Conservation (phyloP, 2,888 invertebrate species). For the Acrobasis suavella region DNA sequence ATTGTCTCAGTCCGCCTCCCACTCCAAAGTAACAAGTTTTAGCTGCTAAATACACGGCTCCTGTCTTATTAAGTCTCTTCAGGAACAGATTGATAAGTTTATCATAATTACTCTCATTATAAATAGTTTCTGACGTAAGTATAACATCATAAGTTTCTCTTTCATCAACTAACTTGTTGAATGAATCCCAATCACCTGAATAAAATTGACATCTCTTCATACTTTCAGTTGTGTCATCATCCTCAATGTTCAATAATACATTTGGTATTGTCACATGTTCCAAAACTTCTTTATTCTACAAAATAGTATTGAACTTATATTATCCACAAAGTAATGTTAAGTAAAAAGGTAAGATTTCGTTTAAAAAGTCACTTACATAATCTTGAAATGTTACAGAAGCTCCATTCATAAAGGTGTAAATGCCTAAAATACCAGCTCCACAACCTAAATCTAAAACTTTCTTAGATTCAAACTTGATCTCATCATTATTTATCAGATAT, state of each 20-base stretch:
- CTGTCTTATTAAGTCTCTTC: constrained; percentile 82
- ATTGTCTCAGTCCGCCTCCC: constrained; percentile 92
- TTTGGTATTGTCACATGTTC: constrained; percentile 92
- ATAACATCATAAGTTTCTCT: constrained; percentile 89
- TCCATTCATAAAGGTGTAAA: constrained; percentile 86
- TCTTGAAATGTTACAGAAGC: constrained; percentile 94
- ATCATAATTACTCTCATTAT: constrained; percentile 89
- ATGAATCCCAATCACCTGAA: constrained; percentile 89
- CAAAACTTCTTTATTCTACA: constrained; percentile 93
- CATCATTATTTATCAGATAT: constrained; percentile 77
- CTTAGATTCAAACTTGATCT: constrained; percentile 68
- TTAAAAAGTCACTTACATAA: constrained; percentile 86
- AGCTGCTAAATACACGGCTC: constrained; percentile 89
- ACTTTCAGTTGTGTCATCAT: constrained; percentile 54
- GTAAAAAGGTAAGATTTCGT: too few species aligned
- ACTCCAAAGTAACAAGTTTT: constrained; percentile 98
- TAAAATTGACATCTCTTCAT: constrained; percentile 80
- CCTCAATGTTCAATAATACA: constrained; percentile 85
- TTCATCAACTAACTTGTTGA: constrained; percentile 64
- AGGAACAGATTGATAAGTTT: constrained; percentile 88
- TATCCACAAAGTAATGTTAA: too few species aligned
- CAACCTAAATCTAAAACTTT: constrained; percentile 94
- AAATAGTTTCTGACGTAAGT: constrained; percentile 96
- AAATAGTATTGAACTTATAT: constrained; percentile 24
- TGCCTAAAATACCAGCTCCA: constrained; percentile 94